Base-by-base conservation (phyloP, 2,888 invertebrate species). In the Troglohyphantes excavatus region DNA sequence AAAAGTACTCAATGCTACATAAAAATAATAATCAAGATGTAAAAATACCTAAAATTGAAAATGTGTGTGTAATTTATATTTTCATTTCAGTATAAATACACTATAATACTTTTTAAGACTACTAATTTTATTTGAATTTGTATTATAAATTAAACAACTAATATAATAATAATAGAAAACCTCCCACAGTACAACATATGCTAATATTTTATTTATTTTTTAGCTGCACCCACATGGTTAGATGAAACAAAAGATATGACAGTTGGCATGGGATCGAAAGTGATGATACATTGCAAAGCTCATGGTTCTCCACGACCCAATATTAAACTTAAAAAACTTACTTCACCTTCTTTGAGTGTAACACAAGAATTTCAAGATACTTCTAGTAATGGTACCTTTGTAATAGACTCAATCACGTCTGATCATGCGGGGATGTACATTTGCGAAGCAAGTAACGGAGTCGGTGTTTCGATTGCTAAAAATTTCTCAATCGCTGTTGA, bases 151-250 rank as follows among this genome's bases (percentile, higher is more conserved):
- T n/a, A n/a, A n/a, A n/a, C n/a, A n/a, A n/a, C n/a, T n/a, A n/a
- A n/a, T n/a, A n/a, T n/a, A n/a, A n/a, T n/a, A n/a, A n/a, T n/a
- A n/a, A n/a, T n/a, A n/a, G n/a, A n/a, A n/a, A n/a, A n/a, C n/a
- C n/a, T n/a, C n/a, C n/a, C n/a, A n/a, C n/a, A n/a, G n/a, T n/a
- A n/a, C n/a, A n/a, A n/a, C n/a, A n/a, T n/a, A n/a, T n/a, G n/a
- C n/a, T n/a, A n/a, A n/a, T n/a, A n/a, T n/a, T n/a, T n/a, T 26
- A 23, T 65, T 29, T 23, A 67, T 39, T 63, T 67, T 75, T 33
- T 68, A 92, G 91, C 91, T 43, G 61, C 91, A 17, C 91, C 92
- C 0, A 21, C 11, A 0, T 92, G 92, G 92, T n/a, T 85, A 19
- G 87, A 91, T 23, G 92, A 92, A 59, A 76, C 89, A 13, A 82